Evolutionary conservation across 2,888 invertebrate species (phyloP).

Genomic region (Lobophora halterata): DNA sequence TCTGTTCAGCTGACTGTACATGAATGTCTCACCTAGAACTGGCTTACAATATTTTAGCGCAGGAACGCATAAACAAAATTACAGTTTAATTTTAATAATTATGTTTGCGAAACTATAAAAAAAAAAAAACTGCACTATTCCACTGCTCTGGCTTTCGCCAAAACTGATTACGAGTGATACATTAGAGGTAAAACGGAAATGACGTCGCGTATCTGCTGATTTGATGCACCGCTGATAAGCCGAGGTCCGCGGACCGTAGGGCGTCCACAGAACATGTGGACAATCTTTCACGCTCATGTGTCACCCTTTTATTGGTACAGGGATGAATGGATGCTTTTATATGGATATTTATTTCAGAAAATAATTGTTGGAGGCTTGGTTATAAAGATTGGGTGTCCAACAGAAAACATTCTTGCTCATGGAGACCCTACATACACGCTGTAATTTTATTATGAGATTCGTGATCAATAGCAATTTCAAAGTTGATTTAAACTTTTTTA

Average conservation of each 20-base stretch:
- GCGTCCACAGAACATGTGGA: constrained; percentile 76
- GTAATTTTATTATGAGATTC: too few relatives aligned
- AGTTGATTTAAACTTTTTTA: too few relatives aligned
- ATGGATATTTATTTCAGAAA: constrained; percentile 40
- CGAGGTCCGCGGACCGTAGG: constrained; percentile 48
- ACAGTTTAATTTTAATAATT: too few relatives aligned
- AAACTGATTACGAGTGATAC: constrained; percentile 43
- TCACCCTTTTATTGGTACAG: constrained; percentile 74
- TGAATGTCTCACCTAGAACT: too few relatives aligned
- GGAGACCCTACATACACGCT: too few relatives aligned
- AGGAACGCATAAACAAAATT: too few relatives aligned
- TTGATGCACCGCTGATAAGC: constrained; percentile 71
- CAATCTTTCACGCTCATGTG: constrained; percentile 81
- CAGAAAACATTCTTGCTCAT: not conserved
- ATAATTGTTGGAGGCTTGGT: not conserved
- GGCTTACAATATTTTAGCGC: too few relatives aligned
- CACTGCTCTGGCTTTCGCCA: not conserved
- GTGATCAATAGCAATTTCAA: too few relatives aligned
- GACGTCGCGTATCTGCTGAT: constrained; percentile 54
- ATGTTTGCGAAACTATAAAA: too few relatives aligned
- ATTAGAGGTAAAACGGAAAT: constrained; percentile 63
- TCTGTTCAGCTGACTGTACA: too few relatives aligned
- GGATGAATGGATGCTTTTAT: constrained; percentile 45
- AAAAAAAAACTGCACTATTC: too few relatives aligned
- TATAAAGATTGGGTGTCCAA: not conserved